Percentiles rank a stretch among this genome's conserved stretches.
These are phyloP conservation scores for Drosophila bocqueti DNA, from an alignment of 1,140 invertebrate genomes.

Conservation along the genomic window DNA sequence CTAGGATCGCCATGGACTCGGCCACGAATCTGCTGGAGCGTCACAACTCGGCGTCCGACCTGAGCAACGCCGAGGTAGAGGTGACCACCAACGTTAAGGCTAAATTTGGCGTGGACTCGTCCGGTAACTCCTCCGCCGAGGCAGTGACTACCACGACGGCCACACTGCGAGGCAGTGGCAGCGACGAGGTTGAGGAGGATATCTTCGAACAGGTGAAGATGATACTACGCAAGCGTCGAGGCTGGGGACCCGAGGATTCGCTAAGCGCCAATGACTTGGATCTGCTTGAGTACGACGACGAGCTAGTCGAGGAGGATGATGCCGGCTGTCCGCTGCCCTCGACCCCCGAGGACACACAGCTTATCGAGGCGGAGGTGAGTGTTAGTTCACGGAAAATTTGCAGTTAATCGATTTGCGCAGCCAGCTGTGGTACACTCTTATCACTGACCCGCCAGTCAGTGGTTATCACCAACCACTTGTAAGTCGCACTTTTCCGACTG, in stretches of 20 bases:
- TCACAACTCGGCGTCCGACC: slow-evolving; percentile 42
- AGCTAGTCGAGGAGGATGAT: slow-evolving; percentile 90
- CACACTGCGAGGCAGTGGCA: slow-evolving; percentile 10
- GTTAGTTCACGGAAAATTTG: slow-evolving; percentile 5
- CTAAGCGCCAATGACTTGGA: slow-evolving; percentile 74
- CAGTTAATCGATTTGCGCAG: slow-evolving; percentile 32
- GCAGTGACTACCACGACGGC: slow-evolving; percentile 43
- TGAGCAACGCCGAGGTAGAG: slow-evolving; percentile 35
- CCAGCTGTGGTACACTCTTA: slow-evolving; percentile 28
- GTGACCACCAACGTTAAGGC: slow-evolving; percentile 18
- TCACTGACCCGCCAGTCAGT: slow-evolving; percentile 50
- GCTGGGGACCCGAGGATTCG: slow-evolving; percentile 75
- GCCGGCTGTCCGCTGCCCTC: slow-evolving; percentile 93
- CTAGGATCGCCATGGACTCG: slow-evolving; percentile 50
- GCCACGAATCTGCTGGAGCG: slow-evolving; percentile 52
- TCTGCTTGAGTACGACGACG: slow-evolving; percentile 76
- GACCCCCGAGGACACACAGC: slow-evolving; percentile 93
- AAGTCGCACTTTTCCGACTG: slow-evolving; percentile 31
- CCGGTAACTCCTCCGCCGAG: slow-evolving; percentile 52
- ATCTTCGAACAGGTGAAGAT: slow-evolving; percentile 82
- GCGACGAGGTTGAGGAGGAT: slow-evolving; percentile 69
- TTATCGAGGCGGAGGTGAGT: slow-evolving; percentile 90
- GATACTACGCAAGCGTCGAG: slow-evolving; percentile 80
- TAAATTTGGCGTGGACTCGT: slow-evolving; percentile 47
- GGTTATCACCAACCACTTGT: slow-evolving; percentile 45